Evolutionary conservation across 1,140 invertebrate species (phyloP).

Genomic region (Oryctes rhinoceros): DNA sequence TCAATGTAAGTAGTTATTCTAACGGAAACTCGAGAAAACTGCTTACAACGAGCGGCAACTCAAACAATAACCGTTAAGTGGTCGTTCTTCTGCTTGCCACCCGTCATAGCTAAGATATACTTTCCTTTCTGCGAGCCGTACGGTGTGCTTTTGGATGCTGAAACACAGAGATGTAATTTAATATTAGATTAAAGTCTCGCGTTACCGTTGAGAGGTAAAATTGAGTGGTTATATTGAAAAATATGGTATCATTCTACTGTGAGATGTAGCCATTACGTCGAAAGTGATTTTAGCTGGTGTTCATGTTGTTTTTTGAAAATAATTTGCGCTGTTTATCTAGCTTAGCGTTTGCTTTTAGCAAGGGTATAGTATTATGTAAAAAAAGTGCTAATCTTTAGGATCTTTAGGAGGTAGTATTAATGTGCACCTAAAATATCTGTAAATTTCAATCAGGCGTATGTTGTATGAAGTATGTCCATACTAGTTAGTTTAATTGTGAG

Average conservation of each 20-base stretch:
- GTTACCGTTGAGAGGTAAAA: not conserved
- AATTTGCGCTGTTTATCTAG: not conserved
- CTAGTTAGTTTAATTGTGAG: too few relatives aligned
- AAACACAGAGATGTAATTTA: constrained; percentile 18
- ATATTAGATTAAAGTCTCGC: constrained; percentile 27
- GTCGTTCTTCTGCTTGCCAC: not conserved
- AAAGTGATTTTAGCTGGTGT: not conserved
- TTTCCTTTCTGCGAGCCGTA: not conserved
- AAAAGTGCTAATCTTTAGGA: too few relatives aligned
- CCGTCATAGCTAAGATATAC: not conserved
- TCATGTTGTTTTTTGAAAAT: constrained; percentile 9
- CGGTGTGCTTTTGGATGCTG: not conserved
- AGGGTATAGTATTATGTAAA: too few relatives aligned
- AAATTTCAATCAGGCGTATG: too few relatives aligned
- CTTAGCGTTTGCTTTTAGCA: not conserved
- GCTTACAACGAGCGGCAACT: constrained; percentile 31
- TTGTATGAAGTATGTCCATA: too few relatives aligned
- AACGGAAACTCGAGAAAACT: constrained; percentile 37
- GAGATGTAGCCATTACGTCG: not conserved
- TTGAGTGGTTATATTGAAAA: constrained; percentile 18
- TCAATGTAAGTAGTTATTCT: constrained; percentile 36
- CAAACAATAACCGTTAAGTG: constrained; percentile 31
- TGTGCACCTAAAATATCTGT: too few relatives aligned
- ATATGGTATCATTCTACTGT: constrained; percentile 4
- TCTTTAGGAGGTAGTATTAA: too few relatives aligned